Evolutionary conservation across 2,888 invertebrate species (phyloP).

Genomic region (Prosapia bicincta): DNA sequence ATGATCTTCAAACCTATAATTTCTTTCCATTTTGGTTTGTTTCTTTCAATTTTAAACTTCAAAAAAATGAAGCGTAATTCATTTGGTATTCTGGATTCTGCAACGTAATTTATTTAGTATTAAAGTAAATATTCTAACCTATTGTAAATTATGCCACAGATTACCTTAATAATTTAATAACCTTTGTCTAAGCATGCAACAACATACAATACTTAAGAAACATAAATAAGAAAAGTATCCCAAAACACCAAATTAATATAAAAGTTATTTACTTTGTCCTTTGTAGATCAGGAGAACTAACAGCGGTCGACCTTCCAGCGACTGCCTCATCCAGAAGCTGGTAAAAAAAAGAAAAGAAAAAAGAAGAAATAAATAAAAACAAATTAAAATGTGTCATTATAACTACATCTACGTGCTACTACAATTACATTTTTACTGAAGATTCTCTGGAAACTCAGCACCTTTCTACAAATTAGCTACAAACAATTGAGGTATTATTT

Average conservation of each 20-base stretch:
- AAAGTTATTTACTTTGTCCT: slow-evolving; percentile 29
- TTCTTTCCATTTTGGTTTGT: too few relatives aligned
- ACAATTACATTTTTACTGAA: slow-evolving; percentile 6
- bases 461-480: neutral
- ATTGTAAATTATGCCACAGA: too few relatives aligned
- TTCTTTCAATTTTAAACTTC: too few relatives aligned
- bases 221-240: neutral
- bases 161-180: too few relatives aligned
- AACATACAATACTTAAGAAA: neutral
- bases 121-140: too few relatives aligned
- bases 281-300: slow-evolving; percentile 14
- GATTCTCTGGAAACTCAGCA: neutral
- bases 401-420: slow-evolving; percentile 21
- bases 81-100: too few relatives aligned
- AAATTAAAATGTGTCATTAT: slow-evolving; percentile 31
- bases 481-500: too few relatives aligned
- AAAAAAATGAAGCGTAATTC: too few relatives aligned
- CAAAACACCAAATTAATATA: slow-evolving; percentile 15
- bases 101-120: too few relatives aligned
- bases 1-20: too few relatives aligned
- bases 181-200: neutral
- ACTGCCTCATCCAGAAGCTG: slow-evolving; percentile 66
- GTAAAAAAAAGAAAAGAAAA: slow-evolving; percentile 58
- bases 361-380: slow-evolving; percentile 40
- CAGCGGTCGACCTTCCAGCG: slow-evolving; percentile 34